Conservation (phyloP, 2,888 invertebrate genomes). For the Lypha dubia region DNA sequence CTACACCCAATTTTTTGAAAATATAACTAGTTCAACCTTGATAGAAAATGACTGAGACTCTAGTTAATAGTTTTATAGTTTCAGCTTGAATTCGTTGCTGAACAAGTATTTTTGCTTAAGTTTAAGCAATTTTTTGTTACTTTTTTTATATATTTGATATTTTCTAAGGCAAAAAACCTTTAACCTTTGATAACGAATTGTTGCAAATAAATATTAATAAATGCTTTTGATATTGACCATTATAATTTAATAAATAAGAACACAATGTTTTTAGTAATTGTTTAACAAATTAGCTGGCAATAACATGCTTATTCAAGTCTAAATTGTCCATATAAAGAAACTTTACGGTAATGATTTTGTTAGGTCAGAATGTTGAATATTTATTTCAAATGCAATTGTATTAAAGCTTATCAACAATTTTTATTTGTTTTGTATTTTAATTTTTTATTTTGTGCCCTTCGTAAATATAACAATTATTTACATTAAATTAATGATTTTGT, state of each 20-base stretch:
- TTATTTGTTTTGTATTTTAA: too few relatives aligned
- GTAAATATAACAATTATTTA: too few relatives aligned
- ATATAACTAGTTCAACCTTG: conserved; percentile 75
- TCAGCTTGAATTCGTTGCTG: conserved; percentile 37
- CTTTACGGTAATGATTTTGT: conserved; percentile 24
- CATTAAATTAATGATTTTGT: too few relatives aligned
- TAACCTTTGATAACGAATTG: conserved; percentile 64
- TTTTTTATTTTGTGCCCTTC: too few relatives aligned
- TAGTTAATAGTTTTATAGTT: conserved; percentile 63
- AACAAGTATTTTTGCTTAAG: conserved; percentile 11
- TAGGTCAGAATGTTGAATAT: conserved; percentile 38
- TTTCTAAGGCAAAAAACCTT: conserved; percentile 58
- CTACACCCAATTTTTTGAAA: conserved; percentile 69
- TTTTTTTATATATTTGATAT: conserved; percentile 33
- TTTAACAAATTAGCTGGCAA: conserved; percentile 57
- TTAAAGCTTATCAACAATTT: too few relatives aligned
- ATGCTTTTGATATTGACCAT: conserved; percentile 71
- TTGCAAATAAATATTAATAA: conserved; percentile 55
- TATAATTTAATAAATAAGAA: conserved; percentile 63
- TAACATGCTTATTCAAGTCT: conserved; percentile 33
- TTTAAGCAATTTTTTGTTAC: too few relatives aligned
- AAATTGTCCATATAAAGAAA: neutral
- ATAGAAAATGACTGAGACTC: conserved; percentile 57
- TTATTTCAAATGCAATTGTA: neutral
- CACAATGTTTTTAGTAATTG: conserved; percentile 61